Percentiles rank a stretch among this genome's conserved stretches.
Conservation (phyloP, 1,140 invertebrate species). For the Centruroides sculpturatus region DNA sequence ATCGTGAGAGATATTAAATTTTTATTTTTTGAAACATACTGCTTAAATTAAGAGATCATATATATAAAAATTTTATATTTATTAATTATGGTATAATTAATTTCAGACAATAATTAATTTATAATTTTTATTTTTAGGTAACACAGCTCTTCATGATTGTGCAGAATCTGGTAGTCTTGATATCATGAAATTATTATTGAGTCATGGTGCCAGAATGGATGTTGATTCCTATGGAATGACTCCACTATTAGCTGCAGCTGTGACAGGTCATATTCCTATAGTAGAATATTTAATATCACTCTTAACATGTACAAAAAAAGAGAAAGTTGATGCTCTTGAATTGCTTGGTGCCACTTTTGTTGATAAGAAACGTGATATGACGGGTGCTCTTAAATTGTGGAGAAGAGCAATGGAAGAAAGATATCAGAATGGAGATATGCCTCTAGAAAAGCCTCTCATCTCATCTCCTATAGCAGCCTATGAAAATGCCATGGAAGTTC, state of each 20-base stretch:
- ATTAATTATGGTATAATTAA: no score
- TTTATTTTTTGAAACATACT: no score
- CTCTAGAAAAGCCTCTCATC: slow-evolving; percentile 49
- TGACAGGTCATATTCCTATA: slow-evolving; percentile 79
- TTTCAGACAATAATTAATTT: no score
- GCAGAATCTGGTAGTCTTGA: slow-evolving; percentile 86
- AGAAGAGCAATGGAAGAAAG: slow-evolving; percentile 65
- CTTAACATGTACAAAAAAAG: slow-evolving; percentile 51
- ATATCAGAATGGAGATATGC: not conserved
- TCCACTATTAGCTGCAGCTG: slow-evolving; percentile 75
- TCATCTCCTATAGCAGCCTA: slow-evolving; percentile 63
- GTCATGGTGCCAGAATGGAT: slow-evolving; percentile 77
- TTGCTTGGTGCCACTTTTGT: slow-evolving; percentile 89
- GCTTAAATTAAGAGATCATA: no score
- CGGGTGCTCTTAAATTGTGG: slow-evolving; percentile 74
- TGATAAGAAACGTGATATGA: slow-evolving; percentile 89
- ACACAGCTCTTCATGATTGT: slow-evolving; percentile 89
- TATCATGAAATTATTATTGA: slow-evolving; percentile 76
- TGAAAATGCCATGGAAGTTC: slow-evolving; percentile 69
- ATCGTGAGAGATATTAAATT: no score
- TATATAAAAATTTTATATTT: no score
- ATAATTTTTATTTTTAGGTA: slow-evolving; percentile 31
- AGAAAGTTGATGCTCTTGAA: slow-evolving; percentile 80
- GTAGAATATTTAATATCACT: slow-evolving; percentile 73
- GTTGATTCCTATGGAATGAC: slow-evolving; percentile 94